Conservation (phyloP, 2,113 vertebrate genomes). For the Pygoscelis adeliae region DNA sequence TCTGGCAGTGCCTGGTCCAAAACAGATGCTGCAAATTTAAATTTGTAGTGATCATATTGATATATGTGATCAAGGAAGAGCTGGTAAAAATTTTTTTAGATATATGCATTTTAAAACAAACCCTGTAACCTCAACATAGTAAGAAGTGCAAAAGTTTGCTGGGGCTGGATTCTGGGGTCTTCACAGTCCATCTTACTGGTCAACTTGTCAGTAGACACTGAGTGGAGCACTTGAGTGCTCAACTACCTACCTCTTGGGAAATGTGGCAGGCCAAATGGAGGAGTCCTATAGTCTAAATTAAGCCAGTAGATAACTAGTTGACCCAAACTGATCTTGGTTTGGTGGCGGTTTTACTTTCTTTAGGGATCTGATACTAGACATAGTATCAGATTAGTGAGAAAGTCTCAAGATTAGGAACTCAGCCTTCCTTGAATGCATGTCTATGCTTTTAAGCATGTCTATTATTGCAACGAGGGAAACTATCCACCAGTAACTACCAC, state of each 20-base stretch:
- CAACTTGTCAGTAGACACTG: background rate
- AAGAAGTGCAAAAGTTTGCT: background rate
- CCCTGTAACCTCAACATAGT: background rate
- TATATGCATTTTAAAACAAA: background rate
- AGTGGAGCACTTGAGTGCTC: background rate
- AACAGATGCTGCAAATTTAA: background rate
- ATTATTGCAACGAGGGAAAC: background rate
- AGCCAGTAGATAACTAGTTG: background rate
- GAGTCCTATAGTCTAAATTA: background rate
- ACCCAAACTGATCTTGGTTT: accelerated
- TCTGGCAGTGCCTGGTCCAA: background rate
- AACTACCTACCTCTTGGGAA: background rate
- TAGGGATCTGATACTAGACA: background rate
- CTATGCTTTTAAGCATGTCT: background rate
- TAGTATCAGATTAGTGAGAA: background rate
- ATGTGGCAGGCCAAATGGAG: background rate
- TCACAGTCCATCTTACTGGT: background rate
- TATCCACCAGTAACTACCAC: background rate
- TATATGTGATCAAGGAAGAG: background rate
- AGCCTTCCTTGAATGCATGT: background rate
- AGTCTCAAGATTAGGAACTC: background rate
- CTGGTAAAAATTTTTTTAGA: background rate
- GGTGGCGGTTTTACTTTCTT: background rate
- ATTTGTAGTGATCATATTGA: background rate
- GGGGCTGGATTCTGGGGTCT: background rate